These are phyloP conservation scores for Apogon talboti DNA, from an alignment of 2,797 vertebrate genomes.

Conservation along the genomic window DNA sequence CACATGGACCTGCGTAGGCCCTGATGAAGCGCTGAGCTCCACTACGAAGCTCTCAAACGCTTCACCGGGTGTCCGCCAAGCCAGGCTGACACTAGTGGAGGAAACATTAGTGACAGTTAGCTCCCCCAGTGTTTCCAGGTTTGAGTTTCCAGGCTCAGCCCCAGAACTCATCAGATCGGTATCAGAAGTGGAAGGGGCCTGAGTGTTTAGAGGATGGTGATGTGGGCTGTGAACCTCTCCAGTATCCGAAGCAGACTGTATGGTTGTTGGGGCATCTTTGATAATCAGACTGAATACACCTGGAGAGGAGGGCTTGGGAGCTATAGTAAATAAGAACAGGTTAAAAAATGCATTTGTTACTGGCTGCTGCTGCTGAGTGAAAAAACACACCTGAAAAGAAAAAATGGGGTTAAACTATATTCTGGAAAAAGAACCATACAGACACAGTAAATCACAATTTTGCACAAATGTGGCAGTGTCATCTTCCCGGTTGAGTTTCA, in stretches of 20 bases:
- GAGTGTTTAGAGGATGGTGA: conserved; percentile 36
- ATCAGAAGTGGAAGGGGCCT: conserved; percentile 37
- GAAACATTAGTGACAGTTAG: conserved; percentile 54
- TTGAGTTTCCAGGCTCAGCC: conserved; percentile 56
- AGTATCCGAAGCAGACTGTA: conserved; percentile 47
- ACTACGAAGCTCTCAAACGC: conserved; percentile 79
- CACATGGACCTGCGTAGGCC: conserved; percentile 41
- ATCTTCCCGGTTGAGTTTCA: background rate
- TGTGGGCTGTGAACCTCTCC: conserved; percentile 43
- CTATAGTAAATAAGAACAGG: conserved; percentile 79
- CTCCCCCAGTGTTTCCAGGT: conserved; percentile 32
- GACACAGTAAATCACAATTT: background rate
- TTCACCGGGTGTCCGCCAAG: conserved; percentile 73
- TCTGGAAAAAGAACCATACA: conserved; percentile 5
- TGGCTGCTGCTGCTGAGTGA: conserved; percentile 23
- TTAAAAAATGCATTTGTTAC: conserved; percentile 63
- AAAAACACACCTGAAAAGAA: conserved; percentile 56
- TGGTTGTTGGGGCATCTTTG: conserved; percentile 59
- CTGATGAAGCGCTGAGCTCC: conserved; percentile 71
- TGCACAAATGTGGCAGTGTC: background rate
- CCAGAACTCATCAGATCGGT: conserved; percentile 40
- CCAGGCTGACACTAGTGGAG: conserved; percentile 64
- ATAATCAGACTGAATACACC: conserved; percentile 69
- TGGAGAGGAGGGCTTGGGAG: conserved; percentile 71
- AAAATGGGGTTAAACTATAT: conserved; percentile 35